Conservation (phyloP, 2,888 invertebrate genomes). For the Apotomis turbidana region DNA sequence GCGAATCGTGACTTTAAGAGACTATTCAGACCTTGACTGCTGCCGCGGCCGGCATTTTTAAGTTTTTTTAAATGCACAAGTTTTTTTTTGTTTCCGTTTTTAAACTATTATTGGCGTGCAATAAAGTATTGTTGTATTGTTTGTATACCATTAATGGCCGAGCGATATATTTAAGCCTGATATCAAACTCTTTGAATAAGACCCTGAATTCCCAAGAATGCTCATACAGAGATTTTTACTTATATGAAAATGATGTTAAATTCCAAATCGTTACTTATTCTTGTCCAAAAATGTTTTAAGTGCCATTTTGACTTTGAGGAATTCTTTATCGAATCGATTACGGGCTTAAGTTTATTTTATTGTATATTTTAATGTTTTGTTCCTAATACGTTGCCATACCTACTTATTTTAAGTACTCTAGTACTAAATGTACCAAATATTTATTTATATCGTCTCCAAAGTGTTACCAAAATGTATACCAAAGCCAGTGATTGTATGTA, state of each 20-base stretch:
- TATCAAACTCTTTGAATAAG: conserved; percentile 1
- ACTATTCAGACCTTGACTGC: too few species aligned
- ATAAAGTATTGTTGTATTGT: too few species aligned
- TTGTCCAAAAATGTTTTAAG: conserved; percentile 7
- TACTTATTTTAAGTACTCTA: conserved; percentile 43
- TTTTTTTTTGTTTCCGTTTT: too few species aligned
- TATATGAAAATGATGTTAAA: background rate
- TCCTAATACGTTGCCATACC: conserved; percentile 53
- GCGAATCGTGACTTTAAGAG: too few species aligned
- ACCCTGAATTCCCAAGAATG: background rate
- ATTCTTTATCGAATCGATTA: conserved; percentile 11
- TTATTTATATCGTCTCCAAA: conserved; percentile 27
- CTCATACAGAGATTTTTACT: conserved; percentile 6
- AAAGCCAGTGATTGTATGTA: conserved; percentile 8
- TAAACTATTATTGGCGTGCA: too few species aligned
- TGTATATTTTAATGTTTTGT: conserved; percentile 42
- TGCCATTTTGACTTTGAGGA: conserved; percentile 25
- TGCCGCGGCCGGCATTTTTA: too few species aligned
- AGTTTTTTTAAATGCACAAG: too few species aligned
- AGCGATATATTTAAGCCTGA: background rate
- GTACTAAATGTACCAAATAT: conserved; percentile 10
- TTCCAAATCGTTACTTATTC: conserved; percentile 7
- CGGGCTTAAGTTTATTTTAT: conserved; percentile 34
- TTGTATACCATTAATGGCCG: too few species aligned
- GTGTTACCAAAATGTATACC: conserved; percentile 32